Percentiles rank a stretch among this genome's conserved stretches.
These are phyloP conservation scores for Nematolebias whitei DNA, from an alignment of 2,113 vertebrate species.

Conservation along the genomic window DNA sequence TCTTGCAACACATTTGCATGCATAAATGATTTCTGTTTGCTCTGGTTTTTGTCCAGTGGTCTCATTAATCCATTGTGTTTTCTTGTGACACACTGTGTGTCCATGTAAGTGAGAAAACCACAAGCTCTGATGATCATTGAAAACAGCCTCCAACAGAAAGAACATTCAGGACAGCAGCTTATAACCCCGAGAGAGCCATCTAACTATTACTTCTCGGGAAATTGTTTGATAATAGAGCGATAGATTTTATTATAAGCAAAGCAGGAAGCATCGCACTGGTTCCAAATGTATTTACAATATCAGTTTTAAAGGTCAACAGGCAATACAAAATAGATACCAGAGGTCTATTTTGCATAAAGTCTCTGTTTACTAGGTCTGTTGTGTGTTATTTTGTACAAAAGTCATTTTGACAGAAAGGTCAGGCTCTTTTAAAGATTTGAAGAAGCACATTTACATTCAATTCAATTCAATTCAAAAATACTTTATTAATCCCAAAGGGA, in stretches of 20 bases:
- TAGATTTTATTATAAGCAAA: constrained; percentile 39
- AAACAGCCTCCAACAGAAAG: constrained; percentile 41
- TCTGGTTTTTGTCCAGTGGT: constrained; percentile 58
- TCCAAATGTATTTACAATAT: constrained; percentile 31
- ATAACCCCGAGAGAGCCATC: constrained; percentile 41
- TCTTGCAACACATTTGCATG: constrained; percentile 20
- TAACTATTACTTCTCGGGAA: constrained; percentile 44
- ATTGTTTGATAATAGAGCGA: constrained; percentile 21
- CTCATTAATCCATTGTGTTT: constrained; percentile 48
- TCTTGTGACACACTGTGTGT: constrained; percentile 23
- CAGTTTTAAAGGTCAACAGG: constrained; percentile 43
- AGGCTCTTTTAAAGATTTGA: constrained; percentile 8
- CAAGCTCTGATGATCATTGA: constrained; percentile 37
- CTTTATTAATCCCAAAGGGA: too few species aligned
- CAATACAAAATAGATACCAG: constrained; percentile 25
- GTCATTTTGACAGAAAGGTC: constrained; percentile 20
- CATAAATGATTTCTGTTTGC: constrained; percentile 28
- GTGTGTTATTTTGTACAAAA: constrained; percentile 11
- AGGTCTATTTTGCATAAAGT: constrained; percentile 29
- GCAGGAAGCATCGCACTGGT: constrained; percentile 19
- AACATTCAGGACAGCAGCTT: constrained; percentile 60
- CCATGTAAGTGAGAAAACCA: constrained; percentile 17
- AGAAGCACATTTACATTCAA: neutral
- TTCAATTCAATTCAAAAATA: too few species aligned
- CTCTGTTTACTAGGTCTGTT: constrained; percentile 2